Conservation (phyloP, 53 echinoderm and acorn worm genomes). For the Astropecten irregularis region DNA sequence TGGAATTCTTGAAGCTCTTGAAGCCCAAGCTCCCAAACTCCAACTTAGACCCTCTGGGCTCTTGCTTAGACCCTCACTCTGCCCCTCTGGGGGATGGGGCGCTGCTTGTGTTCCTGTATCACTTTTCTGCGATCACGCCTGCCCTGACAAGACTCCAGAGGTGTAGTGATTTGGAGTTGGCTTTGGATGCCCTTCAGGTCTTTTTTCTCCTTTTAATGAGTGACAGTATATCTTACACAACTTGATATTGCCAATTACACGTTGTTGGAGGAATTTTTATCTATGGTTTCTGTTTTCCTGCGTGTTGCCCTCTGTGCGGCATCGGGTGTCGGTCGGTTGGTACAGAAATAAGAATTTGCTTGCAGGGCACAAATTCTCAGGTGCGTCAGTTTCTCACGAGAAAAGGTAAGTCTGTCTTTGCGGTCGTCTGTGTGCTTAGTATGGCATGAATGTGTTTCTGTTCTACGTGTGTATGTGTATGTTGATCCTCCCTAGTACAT, state of each 20-base stretch:
- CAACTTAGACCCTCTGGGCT: slow-evolving; percentile 4
- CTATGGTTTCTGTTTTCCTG: slow-evolving; percentile 47
- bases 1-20: background rate
- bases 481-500: no score
- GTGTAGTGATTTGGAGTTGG: background rate
- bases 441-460: no score
- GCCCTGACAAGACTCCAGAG: slow-evolving; percentile 13
- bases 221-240: slow-evolving; percentile 53
- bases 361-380: background rate
- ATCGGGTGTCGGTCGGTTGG: background rate
- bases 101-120: slow-evolving; percentile 4
- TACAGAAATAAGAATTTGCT: slow-evolving; percentile 4
- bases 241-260: slow-evolving; percentile 52
- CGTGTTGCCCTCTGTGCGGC: slow-evolving; percentile 1
- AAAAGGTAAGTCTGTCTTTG: slow-evolving; percentile 1
- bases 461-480: no score
- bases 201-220: slow-evolving; percentile 24
- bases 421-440: no score
- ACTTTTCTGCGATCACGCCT: background rate
- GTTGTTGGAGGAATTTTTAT: slow-evolving; percentile 44
- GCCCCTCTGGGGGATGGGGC: background rate
- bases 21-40: background rate
- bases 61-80: background rate
- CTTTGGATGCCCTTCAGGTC: background rate
- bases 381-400: background rate